Evolutionary conservation across 1,140 invertebrate genomes (phyloP).

Genomic region (Megathymus violae): DNA sequence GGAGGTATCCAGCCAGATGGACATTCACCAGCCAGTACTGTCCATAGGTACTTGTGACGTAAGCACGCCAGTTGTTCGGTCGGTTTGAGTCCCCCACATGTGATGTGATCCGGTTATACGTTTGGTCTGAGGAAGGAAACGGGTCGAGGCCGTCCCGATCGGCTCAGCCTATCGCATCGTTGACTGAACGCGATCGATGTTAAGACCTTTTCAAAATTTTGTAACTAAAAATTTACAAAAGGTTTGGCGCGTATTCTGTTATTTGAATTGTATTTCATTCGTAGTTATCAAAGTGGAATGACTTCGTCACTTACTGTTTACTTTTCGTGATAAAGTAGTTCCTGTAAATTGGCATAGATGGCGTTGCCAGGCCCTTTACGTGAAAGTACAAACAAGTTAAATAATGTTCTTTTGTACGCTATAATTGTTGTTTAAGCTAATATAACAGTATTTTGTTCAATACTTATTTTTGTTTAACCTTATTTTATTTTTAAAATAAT

Average conservation of each 20-base stretch:
- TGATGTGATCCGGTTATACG: conserved; percentile 49
- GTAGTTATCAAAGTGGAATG: background rate
- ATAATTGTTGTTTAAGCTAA: too few relatives aligned
- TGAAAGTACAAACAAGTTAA: too few relatives aligned
- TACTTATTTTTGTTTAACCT: too few relatives aligned
- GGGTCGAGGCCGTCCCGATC: conserved; percentile 37
- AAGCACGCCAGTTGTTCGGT: conserved; percentile 4
- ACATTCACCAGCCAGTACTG: background rate
- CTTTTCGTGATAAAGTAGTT: background rate
- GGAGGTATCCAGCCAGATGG: background rate
- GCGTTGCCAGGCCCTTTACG: background rate
- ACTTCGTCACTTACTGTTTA: background rate
- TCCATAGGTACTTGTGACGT: conserved; percentile 1
- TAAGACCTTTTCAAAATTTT: too few relatives aligned
- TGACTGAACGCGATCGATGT: background rate
- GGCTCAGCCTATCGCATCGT: background rate
- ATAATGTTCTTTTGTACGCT: too few relatives aligned
- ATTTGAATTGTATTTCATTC: background rate
- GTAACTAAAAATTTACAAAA: too few relatives aligned
- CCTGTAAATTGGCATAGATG: conserved; percentile 1
- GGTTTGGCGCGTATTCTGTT: background rate
- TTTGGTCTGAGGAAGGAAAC: conserved; percentile 27
- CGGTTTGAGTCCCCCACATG: conserved; percentile 34
- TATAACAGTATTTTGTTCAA: too few relatives aligned
- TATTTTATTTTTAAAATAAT: too few relatives aligned